phyloP scores from a whole-genome alignment of 92 coral and sea anemone species.

The Hydrozoanthus gracilis region DNA sequence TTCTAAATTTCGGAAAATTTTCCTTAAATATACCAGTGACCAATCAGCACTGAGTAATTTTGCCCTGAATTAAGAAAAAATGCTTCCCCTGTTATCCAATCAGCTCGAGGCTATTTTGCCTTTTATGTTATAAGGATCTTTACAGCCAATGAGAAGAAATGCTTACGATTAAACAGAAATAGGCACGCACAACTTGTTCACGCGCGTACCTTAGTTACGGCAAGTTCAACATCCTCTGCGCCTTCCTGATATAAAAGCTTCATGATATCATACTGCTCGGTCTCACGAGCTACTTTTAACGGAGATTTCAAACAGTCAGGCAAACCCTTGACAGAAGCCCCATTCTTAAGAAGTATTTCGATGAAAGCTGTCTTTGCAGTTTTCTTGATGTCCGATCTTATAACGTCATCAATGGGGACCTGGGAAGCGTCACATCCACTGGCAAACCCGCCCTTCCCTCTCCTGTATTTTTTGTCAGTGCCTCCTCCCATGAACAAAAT shows the following conservation, averaged over 20 bases:
- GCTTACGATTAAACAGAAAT: too few relatives aligned
- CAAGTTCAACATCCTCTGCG: neutral
- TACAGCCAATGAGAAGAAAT: too few relatives aligned
- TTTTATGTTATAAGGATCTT: too few relatives aligned
- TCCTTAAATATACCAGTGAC: too few relatives aligned
- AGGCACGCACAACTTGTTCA: too few relatives aligned
- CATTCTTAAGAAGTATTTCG: constrained; percentile 12
- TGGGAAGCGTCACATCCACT: constrained; percentile 31
- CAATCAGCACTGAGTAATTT: too few relatives aligned
- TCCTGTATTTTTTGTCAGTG: constrained; percentile 1
- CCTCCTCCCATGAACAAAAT: constrained; percentile 45
- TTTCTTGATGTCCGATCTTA: neutral
- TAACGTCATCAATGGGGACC: constrained; percentile 26
- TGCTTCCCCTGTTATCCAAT: too few relatives aligned
- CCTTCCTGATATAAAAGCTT: constrained; percentile 6
- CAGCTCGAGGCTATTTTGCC: too few relatives aligned
- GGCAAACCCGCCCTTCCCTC: constrained; percentile 34
- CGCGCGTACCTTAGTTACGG: neutral
- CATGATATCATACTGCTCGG: constrained; percentile 7
- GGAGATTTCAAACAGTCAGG: constrained; percentile 29
- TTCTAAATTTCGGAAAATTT: too few relatives aligned
- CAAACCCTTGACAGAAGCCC: constrained; percentile 26
- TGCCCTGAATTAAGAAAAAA: too few relatives aligned
- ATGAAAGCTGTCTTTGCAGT: constrained; percentile 12
- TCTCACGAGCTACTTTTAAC: constrained; percentile 19